Base-by-base conservation (phyloP, 2,113 vertebrate species). In the Trichechus manatus region DNA sequence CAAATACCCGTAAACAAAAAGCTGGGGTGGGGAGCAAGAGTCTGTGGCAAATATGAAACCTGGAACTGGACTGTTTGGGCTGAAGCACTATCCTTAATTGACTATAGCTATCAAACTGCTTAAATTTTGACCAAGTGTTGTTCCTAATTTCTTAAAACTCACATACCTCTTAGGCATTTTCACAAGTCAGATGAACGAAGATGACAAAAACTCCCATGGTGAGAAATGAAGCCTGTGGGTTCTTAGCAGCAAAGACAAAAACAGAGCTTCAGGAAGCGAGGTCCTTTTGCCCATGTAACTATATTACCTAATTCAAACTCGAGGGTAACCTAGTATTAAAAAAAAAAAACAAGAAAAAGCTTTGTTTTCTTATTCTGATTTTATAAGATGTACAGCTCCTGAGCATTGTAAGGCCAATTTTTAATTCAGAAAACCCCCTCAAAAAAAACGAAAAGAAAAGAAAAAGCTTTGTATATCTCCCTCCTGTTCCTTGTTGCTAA, bases 221-320 rank as follows among this genome's bases (percentile, higher is more conserved):
- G 33, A 89, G n/a, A 95, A 81, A 59, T 50, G 14, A 20, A 93
- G 31, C 6, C 61, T 68, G 29, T 82, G 64, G 31, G 39, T 78
- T 82, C 70, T 93, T 86, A 83, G 59, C 31, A 93, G 66, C 44
- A 89, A 64, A 86, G 61, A 81, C n/a, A 56, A 93, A 95, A 96
- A 90, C 3, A 79, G 14, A 87, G 14, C 72, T 92, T 85, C 50
- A 88, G 42, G 44, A 91, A 83, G 39, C 90, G 33, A 79, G 53
- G 19, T 90, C 64, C 59, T 87, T 87, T 77, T 68, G 77, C 56
- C 66, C 22, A 31, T 47, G 13, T 39, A 22, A 61, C 56, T 39
- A 7, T 61, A 61, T 94, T 90, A 61, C 82, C 59, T 86, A 72
- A 72, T 74, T 47, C 64, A 95, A 87, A 36, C 59, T 75, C 5